A percentile compares a stretch with the other conserved stretches of the same genome.
Conservation (phyloP, 2,113 vertebrate genomes). For the Epinephelus lanceolatus region DNA sequence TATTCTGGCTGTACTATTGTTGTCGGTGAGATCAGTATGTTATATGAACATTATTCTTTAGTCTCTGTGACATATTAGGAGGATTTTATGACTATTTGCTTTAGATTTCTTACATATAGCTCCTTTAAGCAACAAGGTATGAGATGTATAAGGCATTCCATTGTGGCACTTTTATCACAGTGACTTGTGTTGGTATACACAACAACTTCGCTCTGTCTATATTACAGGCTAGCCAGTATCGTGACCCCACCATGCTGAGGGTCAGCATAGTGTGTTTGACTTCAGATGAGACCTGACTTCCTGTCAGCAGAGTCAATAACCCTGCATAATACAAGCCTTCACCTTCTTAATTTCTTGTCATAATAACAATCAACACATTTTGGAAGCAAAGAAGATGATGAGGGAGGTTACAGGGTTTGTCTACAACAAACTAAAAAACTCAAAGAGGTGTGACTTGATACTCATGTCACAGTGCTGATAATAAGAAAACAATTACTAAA, state of each 20-base stretch:
- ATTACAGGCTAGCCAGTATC: slow-evolving; percentile 71
- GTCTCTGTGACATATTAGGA: no score
- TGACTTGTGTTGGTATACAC: slow-evolving; percentile 39
- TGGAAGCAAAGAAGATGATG: not conserved
- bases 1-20: no score
- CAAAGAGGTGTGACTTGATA: not conserved
- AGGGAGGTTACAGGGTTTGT: not conserved
- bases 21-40: no score
- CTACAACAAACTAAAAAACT: not conserved
- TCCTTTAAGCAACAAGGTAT: not conserved
- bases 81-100: no score
- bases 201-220: slow-evolving; percentile 55
- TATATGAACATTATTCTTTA: no score
- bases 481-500: slow-evolving; percentile 51
- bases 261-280: slow-evolving; percentile 43
- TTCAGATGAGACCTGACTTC: slow-evolving; percentile 50
- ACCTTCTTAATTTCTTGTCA: slow-evolving; percentile 55
- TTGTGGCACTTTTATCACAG: slow-evolving; percentile 30
- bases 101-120: no score
- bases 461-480: slow-evolving; percentile 1
- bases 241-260: slow-evolving; percentile 43
- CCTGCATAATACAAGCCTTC: slow-evolving; percentile 6
- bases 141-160: slow-evolving; percentile 25
- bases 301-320: slow-evolving; percentile 41
- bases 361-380: slow-evolving; percentile 28